A percentile compares a stretch with the other conserved stretches of the same genome.
phyloP scores from a whole-genome alignment of 2,797 vertebrate species.

The Pyrocephalus nanus region DNA sequence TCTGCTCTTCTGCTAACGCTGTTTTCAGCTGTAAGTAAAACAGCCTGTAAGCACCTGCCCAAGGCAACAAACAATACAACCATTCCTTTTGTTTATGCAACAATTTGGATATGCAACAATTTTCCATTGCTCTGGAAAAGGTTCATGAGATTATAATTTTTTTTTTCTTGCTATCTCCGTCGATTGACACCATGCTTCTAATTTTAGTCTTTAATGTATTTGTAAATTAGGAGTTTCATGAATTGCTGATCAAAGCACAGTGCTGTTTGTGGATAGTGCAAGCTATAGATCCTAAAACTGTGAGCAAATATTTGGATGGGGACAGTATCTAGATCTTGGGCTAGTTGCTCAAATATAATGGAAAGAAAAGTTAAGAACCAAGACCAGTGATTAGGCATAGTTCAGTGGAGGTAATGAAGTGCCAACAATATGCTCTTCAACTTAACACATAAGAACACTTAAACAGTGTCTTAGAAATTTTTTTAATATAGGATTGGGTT shows the following conservation, averaged over 20 bases:
- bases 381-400: too few relatives aligned
- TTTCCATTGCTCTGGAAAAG: neutral
- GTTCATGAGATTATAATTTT: neutral
- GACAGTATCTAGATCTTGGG: neutral
- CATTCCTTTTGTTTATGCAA: neutral
- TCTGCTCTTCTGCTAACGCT: neutral
- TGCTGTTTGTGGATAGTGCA: neutral
- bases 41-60: neutral
- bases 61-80: neutral
- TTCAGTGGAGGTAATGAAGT: neutral
- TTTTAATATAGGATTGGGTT: accelerated
- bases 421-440: neutral
- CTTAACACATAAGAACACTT: neutral
- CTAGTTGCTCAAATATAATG: neutral
- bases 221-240: neutral
- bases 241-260: neutral
- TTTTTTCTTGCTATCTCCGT: neutral
- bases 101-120: accelerated
- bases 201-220: neutral
- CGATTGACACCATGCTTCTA: accelerated
- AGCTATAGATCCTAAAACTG: neutral
- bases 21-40: neutral
- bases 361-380: neutral
- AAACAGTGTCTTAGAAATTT: neutral
- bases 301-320: neutral